A percentile compares a stretch with the other conserved stretches of the same genome.
Conservation (phyloP, 1,140 invertebrate species). For the Bombus turneri region DNA sequence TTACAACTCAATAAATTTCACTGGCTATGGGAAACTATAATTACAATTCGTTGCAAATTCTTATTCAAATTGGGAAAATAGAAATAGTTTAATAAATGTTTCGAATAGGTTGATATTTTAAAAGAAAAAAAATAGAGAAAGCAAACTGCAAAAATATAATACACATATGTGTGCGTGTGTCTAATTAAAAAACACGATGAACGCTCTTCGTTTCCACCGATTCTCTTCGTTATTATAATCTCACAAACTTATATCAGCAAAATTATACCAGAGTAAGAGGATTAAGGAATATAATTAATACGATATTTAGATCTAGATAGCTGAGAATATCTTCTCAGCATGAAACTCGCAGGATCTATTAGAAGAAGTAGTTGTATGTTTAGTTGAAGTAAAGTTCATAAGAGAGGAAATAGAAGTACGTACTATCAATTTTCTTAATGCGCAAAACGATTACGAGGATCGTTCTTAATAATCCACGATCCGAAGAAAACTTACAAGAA, state of each 20-base stretch:
- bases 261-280: neutral
- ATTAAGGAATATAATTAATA: neutral
- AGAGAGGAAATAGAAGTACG: too few relatives aligned
- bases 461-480: slow-evolving; percentile 1
- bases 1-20: neutral
- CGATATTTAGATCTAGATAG: neutral
- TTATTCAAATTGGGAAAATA: neutral
- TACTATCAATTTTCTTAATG: slow-evolving; percentile 9
- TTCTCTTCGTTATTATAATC: too few relatives aligned
- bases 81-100: neutral
- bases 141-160: too few relatives aligned
- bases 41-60: neutral
- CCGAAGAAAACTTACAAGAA: neutral
- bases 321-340: neutral
- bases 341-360: neutral
- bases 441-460: neutral
- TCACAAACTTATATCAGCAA: too few relatives aligned
- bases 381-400: neutral
- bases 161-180: too few relatives aligned
- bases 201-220: too few relatives aligned
- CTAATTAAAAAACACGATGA: too few relatives aligned
- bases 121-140: too few relatives aligned
- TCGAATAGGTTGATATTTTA: too few relatives aligned
- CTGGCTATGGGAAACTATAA: neutral
- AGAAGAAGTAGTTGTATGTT: neutral